Evolutionary conservation across 2,797 vertebrate species (phyloP).

Genomic region (Chanos chanos): DNA sequence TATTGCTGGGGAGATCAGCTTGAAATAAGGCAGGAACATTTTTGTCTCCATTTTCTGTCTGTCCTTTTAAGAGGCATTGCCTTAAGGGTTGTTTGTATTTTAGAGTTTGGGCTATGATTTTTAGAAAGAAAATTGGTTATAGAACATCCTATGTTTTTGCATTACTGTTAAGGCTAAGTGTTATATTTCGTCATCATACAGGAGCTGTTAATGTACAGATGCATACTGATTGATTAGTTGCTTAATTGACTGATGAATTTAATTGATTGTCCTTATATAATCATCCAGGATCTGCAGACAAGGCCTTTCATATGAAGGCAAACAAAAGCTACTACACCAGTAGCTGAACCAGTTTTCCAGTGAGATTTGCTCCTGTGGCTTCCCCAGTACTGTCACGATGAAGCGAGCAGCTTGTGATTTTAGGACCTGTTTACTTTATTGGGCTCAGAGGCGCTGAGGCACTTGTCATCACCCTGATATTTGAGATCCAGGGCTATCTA

Average conservation of each 20-base stretch:
- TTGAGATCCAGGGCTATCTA: too few relatives aligned
- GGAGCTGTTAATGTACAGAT: not conserved
- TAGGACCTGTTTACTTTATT: not conserved
- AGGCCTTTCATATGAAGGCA: conserved; percentile 16
- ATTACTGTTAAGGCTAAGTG: not conserved
- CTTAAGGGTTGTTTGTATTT: conserved; percentile 16
- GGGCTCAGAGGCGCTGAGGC: not conserved
- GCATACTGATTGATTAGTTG: not conserved
- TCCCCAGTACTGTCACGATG: not conserved
- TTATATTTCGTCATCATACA: conserved; percentile 6
- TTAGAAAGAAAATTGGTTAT: conserved; percentile 18
- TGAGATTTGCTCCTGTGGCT: not conserved
- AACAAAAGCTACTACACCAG: conserved; percentile 1
- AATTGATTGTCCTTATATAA: not conserved
- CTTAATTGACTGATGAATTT: conserved; percentile 7
- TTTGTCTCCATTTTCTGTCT: conserved; percentile 30
- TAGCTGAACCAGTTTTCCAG: conserved; percentile 1
- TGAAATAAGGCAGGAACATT: conserved; percentile 37
- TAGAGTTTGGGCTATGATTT: conserved; percentile 2
- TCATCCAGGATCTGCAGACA: conserved; percentile 8
- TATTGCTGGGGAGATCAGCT: conserved; percentile 39
- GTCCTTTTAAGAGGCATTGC: conserved; percentile 22
- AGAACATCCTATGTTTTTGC: conserved; percentile 5
- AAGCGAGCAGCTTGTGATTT: not conserved
- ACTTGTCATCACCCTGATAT: too few relatives aligned